Base-by-base conservation (phyloP, 2,888 invertebrate genomes). In the Agriopis leucophaearia region DNA sequence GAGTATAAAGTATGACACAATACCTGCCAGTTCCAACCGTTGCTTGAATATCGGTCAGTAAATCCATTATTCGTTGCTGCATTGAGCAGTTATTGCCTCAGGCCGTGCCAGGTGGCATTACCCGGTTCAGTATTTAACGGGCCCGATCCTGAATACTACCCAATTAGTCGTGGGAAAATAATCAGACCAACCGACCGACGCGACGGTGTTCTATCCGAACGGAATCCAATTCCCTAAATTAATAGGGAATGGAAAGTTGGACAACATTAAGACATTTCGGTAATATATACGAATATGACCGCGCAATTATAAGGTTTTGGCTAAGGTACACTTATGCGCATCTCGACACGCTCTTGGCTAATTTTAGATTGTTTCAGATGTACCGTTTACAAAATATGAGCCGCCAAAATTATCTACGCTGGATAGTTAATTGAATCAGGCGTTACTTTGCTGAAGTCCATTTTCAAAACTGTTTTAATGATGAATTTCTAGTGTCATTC, bases 121-220 rank as follows among this genome's bases (percentile, higher is more conserved):
- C 45, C 18, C 50, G 44, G 64, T 66, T 55, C 66, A 62, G 45
- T 62, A 69, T 64, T 66, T 27, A 69, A 64, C 64, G 63, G 57
- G 13, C 62, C 56, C 66, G 65, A 71, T 36, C 64, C 64, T 67
- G 63, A 71, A 70, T 66, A 63, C 62, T 69, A 62, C 64, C 64
- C 70, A 68, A 74, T 71, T 70, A 72, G 40, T 50, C 56, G 57
- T 70, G 60, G 59, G 66, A 71, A 66, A 65, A 69, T 58, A 59
- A 66, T 68, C 70, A 58, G 45, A 54, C 16, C 12, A 16, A 40
- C 51, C n/a, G n/a, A n/a, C n/a, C n/a, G n/a, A 27, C 27, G 27
- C 27, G 27, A 5, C 27, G 15, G 36, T 15, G 47, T 6, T 18
- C n/a, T 47, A n/a, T n/a, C 42, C 36, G 36, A 57, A 38, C 27